Evolutionary conservation across 2,113 vertebrate species (phyloP), one percentile per base, ranked within the genome.

Genomic region (Rhinogobius similis): DNA sequence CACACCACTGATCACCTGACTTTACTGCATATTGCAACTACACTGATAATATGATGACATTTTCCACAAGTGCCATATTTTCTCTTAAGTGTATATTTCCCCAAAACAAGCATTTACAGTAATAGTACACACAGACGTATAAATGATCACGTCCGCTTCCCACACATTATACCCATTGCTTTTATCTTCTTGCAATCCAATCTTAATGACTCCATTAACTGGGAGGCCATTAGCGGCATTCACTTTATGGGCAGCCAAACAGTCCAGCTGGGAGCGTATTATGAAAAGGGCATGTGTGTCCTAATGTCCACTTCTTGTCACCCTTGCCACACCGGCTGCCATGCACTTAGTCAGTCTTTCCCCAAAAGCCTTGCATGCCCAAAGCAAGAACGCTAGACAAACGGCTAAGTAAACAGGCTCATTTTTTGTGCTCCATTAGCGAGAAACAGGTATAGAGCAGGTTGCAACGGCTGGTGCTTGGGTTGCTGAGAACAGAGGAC

Each of bases 201-300:
- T 87, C 82, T 84, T 90, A 92, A 90, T 86, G 89, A 92, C 68
- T 90, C 86, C 88, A 92, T 92, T 90, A 90, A 90, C 82, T 23
- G 67, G 72, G 62, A 84, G 78, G 85, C 88, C 88, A 90, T 91
- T 91, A 90, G 86, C 71, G 11, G 86, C 73, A 86, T 84, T 84
- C 79, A 70, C 86, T 90, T 90, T 90, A 90, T 79, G 81, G 75
- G 61, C 83, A 76, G 73, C 72, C 74, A 86, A 88, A 90, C 88
- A 88, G 81, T 82, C 75, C 87, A 88, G 89, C 67, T 27, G 78
- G 87, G 87, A 88, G 84, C 83, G 77, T 78, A 82, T 88, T 87
- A 83, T 75, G 68, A 72, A 87, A 84, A 89, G 81, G 84, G 80
- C 84, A 88, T 83, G 82, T 75, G 79, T 82, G 82, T 87, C 84